These are phyloP conservation scores for Pharmacophagus antenor DNA, from an alignment of 2,888 invertebrate species.

Conservation along the genomic window DNA sequence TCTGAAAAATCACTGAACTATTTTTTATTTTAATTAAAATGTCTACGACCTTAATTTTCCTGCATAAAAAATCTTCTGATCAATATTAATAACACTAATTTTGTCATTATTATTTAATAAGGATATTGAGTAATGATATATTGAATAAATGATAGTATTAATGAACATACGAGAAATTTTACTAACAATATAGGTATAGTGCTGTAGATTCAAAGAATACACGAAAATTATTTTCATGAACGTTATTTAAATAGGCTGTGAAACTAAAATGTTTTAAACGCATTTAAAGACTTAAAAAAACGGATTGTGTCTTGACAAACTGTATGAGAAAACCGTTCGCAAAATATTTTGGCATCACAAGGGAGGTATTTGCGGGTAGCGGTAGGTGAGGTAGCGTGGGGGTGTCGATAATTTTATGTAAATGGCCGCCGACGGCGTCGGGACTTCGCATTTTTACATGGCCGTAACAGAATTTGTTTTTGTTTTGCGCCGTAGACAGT, in stretches of 20 bases:
- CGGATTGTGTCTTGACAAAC: conserved; percentile 66
- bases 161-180: too few relatives aligned
- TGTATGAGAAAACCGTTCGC: conserved; percentile 77
- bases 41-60: too few relatives aligned
- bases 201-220: too few relatives aligned
- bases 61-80: too few relatives aligned
- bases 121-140: too few relatives aligned
- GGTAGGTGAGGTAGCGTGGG: conserved; percentile 19
- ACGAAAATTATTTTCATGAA: too few relatives aligned
- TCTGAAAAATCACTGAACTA: too few relatives aligned
- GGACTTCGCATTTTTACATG: conserved; percentile 38
- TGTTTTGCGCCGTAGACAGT: conserved; percentile 54
- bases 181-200: too few relatives aligned
- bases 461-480: conserved; percentile 64
- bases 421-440: conserved; percentile 50
- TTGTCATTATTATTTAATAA: too few relatives aligned
- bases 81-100: too few relatives aligned
- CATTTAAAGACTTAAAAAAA: conserved; percentile 41
- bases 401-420: conserved; percentile 59
- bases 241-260: neutral
- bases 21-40: too few relatives aligned
- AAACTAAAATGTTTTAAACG: conserved; percentile 25
- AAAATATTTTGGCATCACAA: conserved; percentile 79
- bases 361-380: conserved; percentile 62
- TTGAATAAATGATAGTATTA: too few relatives aligned